phyloP scores from a whole-genome alignment of 2,888 invertebrate species.

The Steinernema carpocapsae region DNA sequence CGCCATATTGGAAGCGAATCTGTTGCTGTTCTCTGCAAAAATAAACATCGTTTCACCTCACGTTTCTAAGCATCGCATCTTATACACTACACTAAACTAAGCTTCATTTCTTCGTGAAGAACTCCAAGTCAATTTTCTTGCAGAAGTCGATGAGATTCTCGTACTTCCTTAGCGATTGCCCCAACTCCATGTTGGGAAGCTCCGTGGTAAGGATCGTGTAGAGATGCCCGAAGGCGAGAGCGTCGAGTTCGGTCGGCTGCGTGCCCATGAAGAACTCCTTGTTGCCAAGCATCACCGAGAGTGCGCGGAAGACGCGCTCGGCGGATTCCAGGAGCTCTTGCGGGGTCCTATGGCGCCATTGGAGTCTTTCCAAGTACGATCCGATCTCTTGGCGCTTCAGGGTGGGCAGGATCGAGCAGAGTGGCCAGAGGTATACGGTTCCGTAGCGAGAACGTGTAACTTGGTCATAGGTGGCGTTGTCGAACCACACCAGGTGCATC shows the following conservation, averaged over 20 bases:
- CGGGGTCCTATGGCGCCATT: constrained; percentile 78
- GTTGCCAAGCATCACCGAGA: constrained; percentile 83
- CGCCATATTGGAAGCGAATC: constrained; percentile 24
- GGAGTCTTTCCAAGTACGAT: constrained; percentile 79
- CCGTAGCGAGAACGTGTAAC: constrained; percentile 83
- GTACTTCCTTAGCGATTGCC: constrained; percentile 80
- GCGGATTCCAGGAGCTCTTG: constrained; percentile 75
- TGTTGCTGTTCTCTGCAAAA: constrained; percentile 18
- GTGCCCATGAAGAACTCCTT: constrained; percentile 78
- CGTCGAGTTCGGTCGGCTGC: constrained; percentile 85
- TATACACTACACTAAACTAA: too few relatives aligned
- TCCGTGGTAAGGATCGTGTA: constrained; percentile 89
- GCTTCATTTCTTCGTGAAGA: constrained; percentile 48
- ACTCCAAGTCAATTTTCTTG: constrained; percentile 77
- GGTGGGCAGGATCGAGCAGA: constrained; percentile 82
- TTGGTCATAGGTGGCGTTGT: constrained; percentile 79
- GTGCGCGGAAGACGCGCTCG: constrained; percentile 84
- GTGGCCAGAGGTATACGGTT: constrained; percentile 89
- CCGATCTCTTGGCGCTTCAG: constrained; percentile 76
- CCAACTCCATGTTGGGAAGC: constrained; percentile 82
- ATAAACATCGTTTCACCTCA: not conserved
- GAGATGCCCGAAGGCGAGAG: constrained; percentile 94
- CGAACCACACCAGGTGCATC: constrained; percentile 86
- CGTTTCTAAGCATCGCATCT: too few relatives aligned
- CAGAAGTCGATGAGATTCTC: constrained; percentile 82